Conservation (phyloP, 1,140 invertebrate genomes). For the Neelides sp. region DNA sequence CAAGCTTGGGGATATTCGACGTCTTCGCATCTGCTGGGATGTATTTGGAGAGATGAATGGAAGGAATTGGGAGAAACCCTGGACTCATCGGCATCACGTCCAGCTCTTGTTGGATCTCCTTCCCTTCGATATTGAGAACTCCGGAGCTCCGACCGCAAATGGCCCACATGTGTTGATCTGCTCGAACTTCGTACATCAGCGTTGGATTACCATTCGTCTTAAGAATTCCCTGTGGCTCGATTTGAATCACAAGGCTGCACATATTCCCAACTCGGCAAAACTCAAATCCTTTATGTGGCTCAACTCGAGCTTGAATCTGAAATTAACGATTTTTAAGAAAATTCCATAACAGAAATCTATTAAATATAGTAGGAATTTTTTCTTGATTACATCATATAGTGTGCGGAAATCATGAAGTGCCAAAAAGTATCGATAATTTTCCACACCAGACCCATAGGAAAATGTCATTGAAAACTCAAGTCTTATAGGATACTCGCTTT, state of each 20-base stretch:
- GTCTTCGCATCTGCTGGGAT: slow-evolving; percentile 55
- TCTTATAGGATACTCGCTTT: slow-evolving; percentile 39
- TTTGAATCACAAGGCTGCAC: slow-evolving; percentile 66
- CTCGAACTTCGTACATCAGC: slow-evolving; percentile 84
- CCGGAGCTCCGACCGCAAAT: slow-evolving; percentile 71
- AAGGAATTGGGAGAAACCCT: slow-evolving; percentile 74
- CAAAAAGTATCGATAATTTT: no score
- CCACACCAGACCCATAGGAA: no score
- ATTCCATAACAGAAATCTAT: no score
- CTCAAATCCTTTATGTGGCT: slow-evolving; percentile 65
- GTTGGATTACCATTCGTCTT: slow-evolving; percentile 38
- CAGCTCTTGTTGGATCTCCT: slow-evolving; percentile 57
- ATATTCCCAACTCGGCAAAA: slow-evolving; percentile 77
- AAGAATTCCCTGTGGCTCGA: slow-evolving; percentile 41
- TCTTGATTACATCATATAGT: no score
- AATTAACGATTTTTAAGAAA: slow-evolving; percentile 34
- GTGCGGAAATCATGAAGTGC: no score
- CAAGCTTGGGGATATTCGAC: slow-evolving; percentile 21
- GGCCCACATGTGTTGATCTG: slow-evolving; percentile 82
- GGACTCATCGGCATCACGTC: slow-evolving; percentile 82
- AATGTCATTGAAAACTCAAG: slow-evolving; percentile 27
- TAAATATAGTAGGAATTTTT: no score
- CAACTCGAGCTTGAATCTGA: slow-evolving; percentile 66
- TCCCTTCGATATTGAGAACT: slow-evolving; percentile 60
- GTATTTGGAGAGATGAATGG: slow-evolving; percentile 79